Evolutionary conservation across 2,888 invertebrate species (phyloP), one percentile per base, ranked within the genome.

Genomic region (Celastrina argiolus): DNA sequence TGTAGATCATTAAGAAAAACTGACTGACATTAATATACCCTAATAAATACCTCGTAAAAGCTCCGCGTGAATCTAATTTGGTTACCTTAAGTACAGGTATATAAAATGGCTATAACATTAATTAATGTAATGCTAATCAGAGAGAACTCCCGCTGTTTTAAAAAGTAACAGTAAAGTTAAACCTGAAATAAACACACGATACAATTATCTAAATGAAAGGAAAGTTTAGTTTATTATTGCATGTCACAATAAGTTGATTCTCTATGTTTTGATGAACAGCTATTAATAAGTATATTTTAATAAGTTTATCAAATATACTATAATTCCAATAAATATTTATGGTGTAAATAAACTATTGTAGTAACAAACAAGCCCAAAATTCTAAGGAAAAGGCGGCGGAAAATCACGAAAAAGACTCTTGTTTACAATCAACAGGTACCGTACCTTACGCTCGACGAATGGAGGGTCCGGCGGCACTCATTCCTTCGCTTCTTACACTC

Each of bases 401-500:
- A 18, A 14, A 14, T 41, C 28, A 51, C 16, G 22, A 7, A 64
- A 18, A 64, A 31, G 7, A 31, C 14, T 12, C n/a, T 41, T 56
- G 56, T 39, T 56, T 26, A 58, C 36, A 59, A 67, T 69, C 67
- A 68, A 69, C 68, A 70, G 65, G 70, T 69, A 66, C 16, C 65
- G 56, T 45, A 66, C 66, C 66, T 66, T 45, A 18, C 36, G 58
- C 18, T 63, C n/a, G 58, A 81, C n/a, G 58, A 81, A 69, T 84
- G 77, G 74, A 75, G 81, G 69, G 79, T 74, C 80, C 82, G 81
- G 81, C 84, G 81, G 74, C 78, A 81, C 69, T 88, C 87, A 77
- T 82, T 88, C 70, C 81, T 83, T 71, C 82, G 78, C 73, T 80
- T 82, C 72, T 85, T 77, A 70, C 84, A 85, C 82, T 89, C 89